Base-by-base conservation (phyloP, 2,888 invertebrate genomes). In the Timema cristinae region DNA sequence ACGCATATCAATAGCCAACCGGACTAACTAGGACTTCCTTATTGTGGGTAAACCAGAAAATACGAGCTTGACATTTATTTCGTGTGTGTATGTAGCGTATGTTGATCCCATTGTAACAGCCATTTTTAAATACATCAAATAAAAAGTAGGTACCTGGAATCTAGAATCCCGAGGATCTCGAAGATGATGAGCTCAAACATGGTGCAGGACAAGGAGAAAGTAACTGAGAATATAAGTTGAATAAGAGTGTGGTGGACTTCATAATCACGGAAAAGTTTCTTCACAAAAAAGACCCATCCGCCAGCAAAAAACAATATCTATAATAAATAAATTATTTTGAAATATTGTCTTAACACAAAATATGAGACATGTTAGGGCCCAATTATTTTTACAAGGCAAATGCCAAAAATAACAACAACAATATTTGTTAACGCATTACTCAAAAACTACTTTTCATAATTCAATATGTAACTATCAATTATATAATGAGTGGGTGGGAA, bases 171-270 rank as follows among this genome's bases (percentile, higher is more conserved):
- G 73, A 98, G 86, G 77, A 99, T 99, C 86, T 99, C 99, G 85
- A 99, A 99, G 81, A 99, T 99, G 74, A 99, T 98, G 72, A 99
- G 85, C 82, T 99, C 98, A 83, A 99, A 99, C 96, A 99, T 97
- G 4, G 97, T 96, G 80, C 98, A 97, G 48, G 98, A 98, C 15
- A 99, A 85, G 0, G 98, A 93, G 81, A 99, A 95, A 52, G 97
- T 99, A 49, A 92, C 87, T 0, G 98, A 97, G 82, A 99, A 99
- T 80, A 98, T 94, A 6, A 98, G 85, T 82, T 98, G 95, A 2
- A 99, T 97, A 73, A 95, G 85, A 73, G 93, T 89, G 81, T 98
- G 96, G 78, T 97, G 94, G 7, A 98, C 95, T 85, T 99, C 98
- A 85, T 99, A 99, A 81, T 99, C 96, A 76, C 94, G 90, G 81